These are phyloP conservation scores for Sinopyrophorus schimmeli DNA, from an alignment of 2,888 invertebrate species.

Conservation along the genomic window DNA sequence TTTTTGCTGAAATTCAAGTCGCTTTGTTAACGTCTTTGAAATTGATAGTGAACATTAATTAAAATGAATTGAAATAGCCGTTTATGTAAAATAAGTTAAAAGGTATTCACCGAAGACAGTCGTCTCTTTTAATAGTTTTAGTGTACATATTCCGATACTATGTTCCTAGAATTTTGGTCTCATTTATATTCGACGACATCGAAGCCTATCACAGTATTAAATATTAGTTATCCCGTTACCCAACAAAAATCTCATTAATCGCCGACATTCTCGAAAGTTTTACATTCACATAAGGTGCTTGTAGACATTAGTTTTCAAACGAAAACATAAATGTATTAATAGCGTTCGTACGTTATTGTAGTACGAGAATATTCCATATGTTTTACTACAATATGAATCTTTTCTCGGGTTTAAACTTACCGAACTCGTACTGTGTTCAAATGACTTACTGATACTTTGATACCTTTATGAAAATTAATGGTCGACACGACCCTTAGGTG, in stretches of 20 bases:
- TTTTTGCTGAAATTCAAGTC: no score
- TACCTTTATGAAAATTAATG: slow-evolving; percentile 29
- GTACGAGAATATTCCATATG: not conserved
- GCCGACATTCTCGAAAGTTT: slow-evolving; percentile 18
- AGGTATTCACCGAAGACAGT: slow-evolving; percentile 4
- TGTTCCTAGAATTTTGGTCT: slow-evolving; percentile 12
- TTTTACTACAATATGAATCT: not conserved
- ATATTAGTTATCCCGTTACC: slow-evolving; percentile 20
- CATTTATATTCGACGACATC: slow-evolving; percentile 21
- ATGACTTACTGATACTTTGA: slow-evolving; percentile 17
- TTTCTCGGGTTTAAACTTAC: not conserved
- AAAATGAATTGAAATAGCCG: no score
- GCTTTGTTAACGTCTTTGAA: no score
- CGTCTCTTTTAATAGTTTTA: no score
- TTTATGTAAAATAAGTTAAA: slow-evolving; percentile 9
- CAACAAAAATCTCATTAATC: slow-evolving; percentile 18
- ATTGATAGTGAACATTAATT: no score
- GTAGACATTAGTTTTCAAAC: slow-evolving; percentile 8
- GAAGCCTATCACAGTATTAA: slow-evolving; percentile 21
- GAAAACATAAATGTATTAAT: not conserved
- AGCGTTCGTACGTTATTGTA: not conserved
- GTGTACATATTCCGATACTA: no score
- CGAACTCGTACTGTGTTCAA: slow-evolving; percentile 1
- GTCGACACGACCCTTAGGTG: slow-evolving; percentile 28
- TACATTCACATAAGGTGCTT: slow-evolving; percentile 10